Percentiles rank a stretch among this genome's conserved stretches.
Conservation (phyloP, 2,888 invertebrate genomes). For the Mesorhabditis sp. region DNA sequence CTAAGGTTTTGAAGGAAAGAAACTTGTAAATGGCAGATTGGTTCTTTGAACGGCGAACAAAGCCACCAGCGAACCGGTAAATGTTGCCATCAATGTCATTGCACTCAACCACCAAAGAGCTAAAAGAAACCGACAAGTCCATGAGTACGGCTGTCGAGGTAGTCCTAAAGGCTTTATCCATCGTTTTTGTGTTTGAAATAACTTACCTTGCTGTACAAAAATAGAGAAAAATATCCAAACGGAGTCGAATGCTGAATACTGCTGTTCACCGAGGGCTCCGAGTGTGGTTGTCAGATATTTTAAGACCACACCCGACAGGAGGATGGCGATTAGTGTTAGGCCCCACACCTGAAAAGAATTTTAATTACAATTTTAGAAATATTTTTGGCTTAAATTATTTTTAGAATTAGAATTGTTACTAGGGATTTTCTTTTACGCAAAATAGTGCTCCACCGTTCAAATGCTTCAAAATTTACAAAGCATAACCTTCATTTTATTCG, state of each 20-base stretch:
- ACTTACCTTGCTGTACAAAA: slow-evolving; percentile 47
- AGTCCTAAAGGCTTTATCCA: slow-evolving; percentile 28
- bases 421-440: no score
- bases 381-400: no score
- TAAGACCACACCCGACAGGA: slow-evolving; percentile 37
- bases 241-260: slow-evolving; percentile 36
- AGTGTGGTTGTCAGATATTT: slow-evolving; percentile 27
- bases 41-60: slow-evolving; percentile 50
- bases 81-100: slow-evolving; percentile 50
- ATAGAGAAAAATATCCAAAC: slow-evolving; percentile 50
- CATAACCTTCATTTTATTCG: not conserved
- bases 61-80: slow-evolving; percentile 53
- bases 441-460: not conserved
- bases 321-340: slow-evolving; percentile 37
- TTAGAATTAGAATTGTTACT: no score
- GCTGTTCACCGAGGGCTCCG: slow-evolving; percentile 23
- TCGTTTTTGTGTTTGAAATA: not conserved
- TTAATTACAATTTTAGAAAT: no score
- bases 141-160: slow-evolving; percentile 42
- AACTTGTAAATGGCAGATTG: slow-evolving; percentile 44
- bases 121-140: slow-evolving; percentile 48
- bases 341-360: slow-evolving; percentile 31
- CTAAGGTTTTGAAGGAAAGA: slow-evolving; percentile 7
- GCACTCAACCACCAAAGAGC: slow-evolving; percentile 50
- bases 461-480: not conserved